Conservation (phyloP, 2,113 vertebrate genomes). For the Diadophis punctatus region DNA sequence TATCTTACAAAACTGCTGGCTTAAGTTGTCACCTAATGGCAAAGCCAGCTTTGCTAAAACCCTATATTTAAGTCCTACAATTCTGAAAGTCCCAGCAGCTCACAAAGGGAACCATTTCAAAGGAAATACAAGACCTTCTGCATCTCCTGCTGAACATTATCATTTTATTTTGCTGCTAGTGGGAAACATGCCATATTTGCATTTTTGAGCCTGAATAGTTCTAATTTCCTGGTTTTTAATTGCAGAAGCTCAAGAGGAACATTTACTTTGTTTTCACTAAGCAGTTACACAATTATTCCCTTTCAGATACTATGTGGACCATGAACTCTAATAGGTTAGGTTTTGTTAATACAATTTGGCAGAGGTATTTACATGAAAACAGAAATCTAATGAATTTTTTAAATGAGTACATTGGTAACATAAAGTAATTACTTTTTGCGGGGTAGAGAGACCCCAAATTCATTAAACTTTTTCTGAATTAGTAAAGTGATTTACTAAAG, state of each 20-base stretch:
- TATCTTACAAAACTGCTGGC: background rate
- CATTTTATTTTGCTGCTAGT: constrained; percentile 67
- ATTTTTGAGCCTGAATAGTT: constrained; percentile 79
- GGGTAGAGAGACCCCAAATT: constrained; percentile 59
- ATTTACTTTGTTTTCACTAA: constrained; percentile 80
- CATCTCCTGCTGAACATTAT: constrained; percentile 47
- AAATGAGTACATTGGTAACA: constrained; percentile 65
- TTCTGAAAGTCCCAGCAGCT: constrained; percentile 16
- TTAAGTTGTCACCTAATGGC: background rate
- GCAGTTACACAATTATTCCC: constrained; percentile 79
- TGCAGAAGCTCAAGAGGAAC: constrained; percentile 73
- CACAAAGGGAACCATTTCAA: constrained; percentile 16
- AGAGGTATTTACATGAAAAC: constrained; percentile 77
- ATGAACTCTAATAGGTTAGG: constrained; percentile 79
- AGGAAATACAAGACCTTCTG: constrained; percentile 15
- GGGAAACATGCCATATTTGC: constrained; percentile 70
- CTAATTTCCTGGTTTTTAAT: constrained; percentile 75
- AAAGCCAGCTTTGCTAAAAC: background rate
- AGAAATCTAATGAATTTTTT: constrained; percentile 76
- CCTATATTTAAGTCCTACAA: background rate
- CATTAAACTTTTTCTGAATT: constrained; percentile 76
- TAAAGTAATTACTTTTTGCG: constrained; percentile 58
- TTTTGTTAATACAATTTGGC: constrained; percentile 74
- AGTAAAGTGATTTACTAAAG: constrained; percentile 69
- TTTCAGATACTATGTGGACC: constrained; percentile 74